phyloP scores from a whole-genome alignment of 1,140 invertebrate species.

The Mesaphorura yosii region DNA sequence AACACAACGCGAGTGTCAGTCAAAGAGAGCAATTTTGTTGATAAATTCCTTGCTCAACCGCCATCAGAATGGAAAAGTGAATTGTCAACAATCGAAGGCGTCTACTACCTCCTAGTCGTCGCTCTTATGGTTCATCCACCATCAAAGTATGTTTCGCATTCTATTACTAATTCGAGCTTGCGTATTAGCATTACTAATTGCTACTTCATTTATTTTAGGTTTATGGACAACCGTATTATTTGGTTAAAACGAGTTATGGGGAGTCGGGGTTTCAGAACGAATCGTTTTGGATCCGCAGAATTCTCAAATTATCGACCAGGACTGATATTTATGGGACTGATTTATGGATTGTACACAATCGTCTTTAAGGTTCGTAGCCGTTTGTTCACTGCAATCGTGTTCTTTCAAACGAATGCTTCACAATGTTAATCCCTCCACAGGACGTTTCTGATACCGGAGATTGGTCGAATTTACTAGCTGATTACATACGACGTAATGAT shows the following conservation, averaged over 20 bases:
- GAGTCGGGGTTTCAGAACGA: slow-evolving; percentile 61
- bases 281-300: slow-evolving; percentile 38
- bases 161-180: neutral
- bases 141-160: slow-evolving; percentile 46
- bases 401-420: neutral
- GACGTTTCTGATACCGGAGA: slow-evolving; percentile 54
- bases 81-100: slow-evolving; percentile 76
- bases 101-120: slow-evolving; percentile 71
- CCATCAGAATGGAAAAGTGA: slow-evolving; percentile 59
- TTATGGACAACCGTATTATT: slow-evolving; percentile 33
- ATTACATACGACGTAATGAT: slow-evolving; percentile 89
- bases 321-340: slow-evolving; percentile 68
- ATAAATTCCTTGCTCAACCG: slow-evolving; percentile 49
- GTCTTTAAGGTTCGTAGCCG: slow-evolving; percentile 57
- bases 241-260: slow-evolving; percentile 68
- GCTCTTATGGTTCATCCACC: slow-evolving; percentile 64
- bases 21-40: slow-evolving; percentile 59
- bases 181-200: too few species aligned
- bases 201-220: slow-evolving; percentile 14
- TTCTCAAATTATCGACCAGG: slow-evolving; percentile 25
- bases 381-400: slow-evolving; percentile 12
- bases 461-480: slow-evolving; percentile 77
- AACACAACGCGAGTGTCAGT: slow-evolving; percentile 70
- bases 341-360: slow-evolving; percentile 61
- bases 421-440: slow-evolving; percentile 37